These are phyloP conservation scores for Conus canariensis DNA, from an alignment of 2,888 invertebrate genomes.

Conservation along the genomic window DNA sequence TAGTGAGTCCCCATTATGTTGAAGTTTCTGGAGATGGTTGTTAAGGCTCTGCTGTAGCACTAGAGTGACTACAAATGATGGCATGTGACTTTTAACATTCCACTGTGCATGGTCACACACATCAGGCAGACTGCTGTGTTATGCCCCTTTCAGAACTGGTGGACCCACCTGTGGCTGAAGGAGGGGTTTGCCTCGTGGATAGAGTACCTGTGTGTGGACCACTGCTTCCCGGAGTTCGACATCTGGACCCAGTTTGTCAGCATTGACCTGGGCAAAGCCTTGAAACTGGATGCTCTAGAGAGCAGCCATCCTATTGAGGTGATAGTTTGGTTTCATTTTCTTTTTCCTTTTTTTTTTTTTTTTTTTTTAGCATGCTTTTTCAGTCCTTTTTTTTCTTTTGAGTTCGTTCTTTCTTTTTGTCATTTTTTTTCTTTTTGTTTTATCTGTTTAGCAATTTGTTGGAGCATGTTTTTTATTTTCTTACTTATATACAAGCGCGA, in stretches of 20 bases:
- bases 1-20: no score
- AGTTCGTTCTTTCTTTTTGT: not conserved
- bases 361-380: not conserved
- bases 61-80: no score
- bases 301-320: conserved; percentile 97
- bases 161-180: conserved; percentile 96
- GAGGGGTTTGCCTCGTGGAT: conserved; percentile 97
- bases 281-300: conserved; percentile 88
- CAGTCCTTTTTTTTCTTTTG: not conserved
- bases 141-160: conserved; percentile 86
- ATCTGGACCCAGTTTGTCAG: conserved; percentile 98
- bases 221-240: conserved; percentile 95
- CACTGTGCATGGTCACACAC: no score
- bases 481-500: no score
- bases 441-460: not conserved
- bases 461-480: no score
- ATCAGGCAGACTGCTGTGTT: no score
- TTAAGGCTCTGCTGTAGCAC: no score
- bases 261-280: conserved; percentile 89
- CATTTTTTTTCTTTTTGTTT: not conserved
- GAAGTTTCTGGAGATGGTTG: no score
- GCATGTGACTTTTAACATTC: no score
- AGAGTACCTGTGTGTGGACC: conserved; percentile 94
- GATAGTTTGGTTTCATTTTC: not conserved
- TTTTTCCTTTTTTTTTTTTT: not conserved